Conservation (phyloP, 2,888 invertebrate genomes). For the Drosophila neonasuta region DNA sequence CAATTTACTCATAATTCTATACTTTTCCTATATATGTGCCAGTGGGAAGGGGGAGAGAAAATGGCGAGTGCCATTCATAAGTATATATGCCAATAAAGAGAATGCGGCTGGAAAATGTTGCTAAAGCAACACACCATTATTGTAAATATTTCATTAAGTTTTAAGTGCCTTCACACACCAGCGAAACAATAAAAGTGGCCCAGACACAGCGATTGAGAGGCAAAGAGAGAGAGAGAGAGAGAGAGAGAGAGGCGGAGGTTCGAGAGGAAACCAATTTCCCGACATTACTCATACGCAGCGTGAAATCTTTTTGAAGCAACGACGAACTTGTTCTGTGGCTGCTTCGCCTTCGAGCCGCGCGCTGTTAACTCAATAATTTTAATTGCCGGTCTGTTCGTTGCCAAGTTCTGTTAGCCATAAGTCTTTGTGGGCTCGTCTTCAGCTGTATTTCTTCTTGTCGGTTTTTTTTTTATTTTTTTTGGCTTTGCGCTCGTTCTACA, state of each 20-base stretch:
- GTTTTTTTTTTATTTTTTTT: slow-evolving; percentile 9
- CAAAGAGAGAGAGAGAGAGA: not conserved
- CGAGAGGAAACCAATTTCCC: slow-evolving; percentile 28
- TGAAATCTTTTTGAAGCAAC: slow-evolving; percentile 52
- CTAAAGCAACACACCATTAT: slow-evolving; percentile 57
- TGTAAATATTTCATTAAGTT: slow-evolving; percentile 76
- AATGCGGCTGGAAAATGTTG: slow-evolving; percentile 39
- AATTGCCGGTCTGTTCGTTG: slow-evolving; percentile 56
- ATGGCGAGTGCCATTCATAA: not conserved
- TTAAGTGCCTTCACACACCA: slow-evolving; percentile 65
- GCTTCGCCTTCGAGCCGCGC: not conserved
- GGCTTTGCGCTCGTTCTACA: slow-evolving; percentile 7
- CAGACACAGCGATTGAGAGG: slow-evolving; percentile 4
- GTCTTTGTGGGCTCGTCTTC: slow-evolving; percentile 29
- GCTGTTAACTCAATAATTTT: slow-evolving; percentile 62
- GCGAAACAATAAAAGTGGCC: slow-evolving; percentile 63
- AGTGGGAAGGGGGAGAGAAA: not conserved
- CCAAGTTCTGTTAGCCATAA: slow-evolving; percentile 36
- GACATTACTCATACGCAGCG: slow-evolving; percentile 73
- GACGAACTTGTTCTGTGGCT: slow-evolving; percentile 7
- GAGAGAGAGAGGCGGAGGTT: not conserved
- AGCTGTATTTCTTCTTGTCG: not conserved
- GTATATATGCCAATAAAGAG: slow-evolving; percentile 10
- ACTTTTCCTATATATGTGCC: not conserved
- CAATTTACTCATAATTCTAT: slow-evolving; percentile 60